Base-by-base conservation (phyloP, 2,888 invertebrate species). In the Aphodius granarius region DNA sequence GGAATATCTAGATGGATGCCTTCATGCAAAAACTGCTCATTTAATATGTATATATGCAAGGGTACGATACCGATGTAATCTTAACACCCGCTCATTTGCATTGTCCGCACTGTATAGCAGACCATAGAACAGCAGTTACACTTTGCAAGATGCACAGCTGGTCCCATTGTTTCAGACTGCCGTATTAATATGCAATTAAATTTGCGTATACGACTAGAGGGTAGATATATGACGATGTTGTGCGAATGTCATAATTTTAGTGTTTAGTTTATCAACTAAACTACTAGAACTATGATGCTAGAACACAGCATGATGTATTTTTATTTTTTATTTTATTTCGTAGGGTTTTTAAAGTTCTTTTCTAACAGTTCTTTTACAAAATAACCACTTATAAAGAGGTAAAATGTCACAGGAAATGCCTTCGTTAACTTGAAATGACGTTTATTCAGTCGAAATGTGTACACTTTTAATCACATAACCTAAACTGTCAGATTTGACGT, bases 21-120 rank as follows among this genome's bases (percentile, higher is more conserved):
- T 19, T 71, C 22, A 74, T 71, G 71, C 43, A 74, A 74, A 74
- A 74, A 74, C 71, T 70, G 64, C 71, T 22, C 65, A 71, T 72
- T 68, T 75, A 66, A 66, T 75, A 75, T 75, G 71, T 72, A 75
- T 75, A 66, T 75, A 72, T 75, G 72, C 75, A 66, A 63, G 75
- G 72, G 72, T 21, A 66, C 66, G 20, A 75, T 21, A 43, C 62
- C 71, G 72, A 72, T 71, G 66, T 62, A 72, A 75, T 72, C 72
- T 72, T 72, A 75, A 72, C 72, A 75, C 72, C 66, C 71, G n/a
- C 43, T 71, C 64, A 75, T 75, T 75, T 75, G 75, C 75, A 75
- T 75, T 62, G 65, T 72, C 72, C 72, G 71, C 62, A 66, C 19
- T 72, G 72, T 68, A 68, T 13, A 68, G 20, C 20, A n/a, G n/a